Evolutionary conservation across 1,140 invertebrate genomes (phyloP), one percentile per base, ranked within the genome.

Genomic region (Drosophila neocordata): DNA sequence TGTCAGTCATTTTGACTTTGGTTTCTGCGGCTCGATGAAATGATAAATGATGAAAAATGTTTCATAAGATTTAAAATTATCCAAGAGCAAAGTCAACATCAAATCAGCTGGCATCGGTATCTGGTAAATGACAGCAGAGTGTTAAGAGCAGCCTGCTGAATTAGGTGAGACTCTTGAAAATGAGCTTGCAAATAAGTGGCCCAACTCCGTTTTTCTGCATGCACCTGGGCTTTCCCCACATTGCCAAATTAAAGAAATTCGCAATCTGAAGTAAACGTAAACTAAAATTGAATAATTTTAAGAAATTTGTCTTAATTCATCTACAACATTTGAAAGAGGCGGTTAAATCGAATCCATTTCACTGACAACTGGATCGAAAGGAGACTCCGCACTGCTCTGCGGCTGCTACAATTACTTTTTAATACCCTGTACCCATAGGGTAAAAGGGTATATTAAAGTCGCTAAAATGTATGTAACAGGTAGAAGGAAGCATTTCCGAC

Each of bases 31-130:
- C 77, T 75, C 89, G 89, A 90, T 90, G 84, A 89, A 83, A 90
- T 90, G 89, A 90, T 90, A 90, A 90, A 90, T 90, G 89, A 90
- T 90, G 89, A 87, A 89, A 89, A 85, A 90, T 88, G 79, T 90
- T 90, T 83, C 69, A 73, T 77, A 82, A 89, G 78, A 89, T 89
- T 85, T 80, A 89, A 89, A 85, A 85, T 89, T 72, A 85, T 87
- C 83, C 83, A 67, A 77, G 78, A 77, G 82, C 80, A 84, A 69
- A 84, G 80, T 84, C 80, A 84, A 84, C 81, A 80, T 68, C 61
- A 77, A 81, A 73, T 77, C 81, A 78, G 68, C 59, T 57, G 53
- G 27, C 53, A 56, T 34, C 27, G 53, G 27, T 31, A 8, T 31
- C 27, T 56, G 27, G 24, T 15, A 44, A 52, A 27, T 51, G 27